Conservation (phyloP, 2,888 invertebrate species). For the Euzetes globulus region DNA sequence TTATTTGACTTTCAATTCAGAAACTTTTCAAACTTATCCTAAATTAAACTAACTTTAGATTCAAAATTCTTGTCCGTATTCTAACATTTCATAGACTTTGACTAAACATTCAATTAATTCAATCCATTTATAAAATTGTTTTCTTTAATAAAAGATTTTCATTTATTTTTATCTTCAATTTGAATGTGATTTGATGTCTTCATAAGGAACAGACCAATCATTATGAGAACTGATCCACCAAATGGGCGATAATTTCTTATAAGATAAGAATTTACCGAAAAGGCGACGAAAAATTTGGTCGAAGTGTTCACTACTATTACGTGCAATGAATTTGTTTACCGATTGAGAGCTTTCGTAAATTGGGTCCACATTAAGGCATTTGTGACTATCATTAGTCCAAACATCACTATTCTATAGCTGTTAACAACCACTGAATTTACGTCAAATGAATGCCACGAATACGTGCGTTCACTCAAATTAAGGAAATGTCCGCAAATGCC, state of each 20-base stretch:
- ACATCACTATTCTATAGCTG: constrained; percentile 45
- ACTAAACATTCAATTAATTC: too few relatives aligned
- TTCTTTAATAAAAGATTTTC: background rate
- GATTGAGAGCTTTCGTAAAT: constrained; percentile 50
- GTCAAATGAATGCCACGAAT: background rate
- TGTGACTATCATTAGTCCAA: constrained; percentile 47
- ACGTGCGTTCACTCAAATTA: background rate
- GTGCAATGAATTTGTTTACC: constrained; percentile 49
- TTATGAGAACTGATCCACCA: constrained; percentile 71
- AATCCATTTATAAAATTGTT: too few relatives aligned
- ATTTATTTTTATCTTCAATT: background rate
- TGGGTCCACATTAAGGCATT: constrained; percentile 52
- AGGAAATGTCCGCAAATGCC: constrained; percentile 10
- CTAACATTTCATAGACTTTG: too few relatives aligned
- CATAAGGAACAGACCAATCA: constrained; percentile 62
- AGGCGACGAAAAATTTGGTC: constrained; percentile 52
- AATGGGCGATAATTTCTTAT: constrained; percentile 59
- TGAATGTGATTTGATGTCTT: constrained; percentile 4
- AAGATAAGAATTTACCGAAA: constrained; percentile 61
- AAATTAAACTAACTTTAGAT: too few relatives aligned
- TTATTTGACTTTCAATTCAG: constrained; percentile 1
- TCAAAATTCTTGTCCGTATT: too few relatives aligned
- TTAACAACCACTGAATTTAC: constrained; percentile 42
- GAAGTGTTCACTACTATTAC: constrained; percentile 51
- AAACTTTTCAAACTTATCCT: too few relatives aligned